Conservation (phyloP, 2,797 vertebrate genomes). For the Myotis planiceps region DNA sequence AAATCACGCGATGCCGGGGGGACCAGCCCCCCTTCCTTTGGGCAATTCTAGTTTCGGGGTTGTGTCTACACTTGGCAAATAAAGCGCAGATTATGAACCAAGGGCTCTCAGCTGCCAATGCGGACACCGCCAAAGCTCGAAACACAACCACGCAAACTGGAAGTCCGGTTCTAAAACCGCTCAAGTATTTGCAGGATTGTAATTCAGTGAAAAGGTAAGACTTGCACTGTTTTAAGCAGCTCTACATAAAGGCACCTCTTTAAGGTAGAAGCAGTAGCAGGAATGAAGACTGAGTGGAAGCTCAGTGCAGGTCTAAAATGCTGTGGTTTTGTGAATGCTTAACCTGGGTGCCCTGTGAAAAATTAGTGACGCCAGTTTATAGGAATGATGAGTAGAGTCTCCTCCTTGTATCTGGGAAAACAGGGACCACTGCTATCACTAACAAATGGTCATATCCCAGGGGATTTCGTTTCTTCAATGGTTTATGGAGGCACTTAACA, state of each 20-base stretch:
- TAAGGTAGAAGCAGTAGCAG: not conserved
- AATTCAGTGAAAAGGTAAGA: slow-evolving; percentile 49
- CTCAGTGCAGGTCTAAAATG: not conserved
- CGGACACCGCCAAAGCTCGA: not conserved
- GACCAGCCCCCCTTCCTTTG: slow-evolving; percentile 62
- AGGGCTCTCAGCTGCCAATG: not conserved
- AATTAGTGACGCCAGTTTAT: not conserved
- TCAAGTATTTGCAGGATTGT: not conserved
- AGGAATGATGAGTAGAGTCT: not conserved
- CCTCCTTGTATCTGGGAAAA: not conserved
- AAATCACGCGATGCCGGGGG: slow-evolving; percentile 64
- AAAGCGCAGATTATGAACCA: not conserved
- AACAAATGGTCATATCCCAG: not conserved
- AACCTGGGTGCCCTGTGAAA: not conserved
- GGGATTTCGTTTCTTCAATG: not conserved
- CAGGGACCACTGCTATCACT: not conserved
- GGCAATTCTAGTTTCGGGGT: not conserved
- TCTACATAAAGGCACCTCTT: not conserved
- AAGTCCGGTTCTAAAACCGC: not conserved
- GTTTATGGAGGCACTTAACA: not conserved
- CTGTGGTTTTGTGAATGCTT: not conserved
- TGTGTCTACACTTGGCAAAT: slow-evolving; percentile 53
- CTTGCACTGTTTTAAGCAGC: not conserved
- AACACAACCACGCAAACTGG: not conserved
- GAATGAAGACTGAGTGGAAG: not conserved